Percentiles rank a stretch among this genome's conserved stretches.
These are phyloP conservation scores for Phylloscopus trochilus DNA, from an alignment of 2,113 vertebrate species.

Conservation along the genomic window DNA sequence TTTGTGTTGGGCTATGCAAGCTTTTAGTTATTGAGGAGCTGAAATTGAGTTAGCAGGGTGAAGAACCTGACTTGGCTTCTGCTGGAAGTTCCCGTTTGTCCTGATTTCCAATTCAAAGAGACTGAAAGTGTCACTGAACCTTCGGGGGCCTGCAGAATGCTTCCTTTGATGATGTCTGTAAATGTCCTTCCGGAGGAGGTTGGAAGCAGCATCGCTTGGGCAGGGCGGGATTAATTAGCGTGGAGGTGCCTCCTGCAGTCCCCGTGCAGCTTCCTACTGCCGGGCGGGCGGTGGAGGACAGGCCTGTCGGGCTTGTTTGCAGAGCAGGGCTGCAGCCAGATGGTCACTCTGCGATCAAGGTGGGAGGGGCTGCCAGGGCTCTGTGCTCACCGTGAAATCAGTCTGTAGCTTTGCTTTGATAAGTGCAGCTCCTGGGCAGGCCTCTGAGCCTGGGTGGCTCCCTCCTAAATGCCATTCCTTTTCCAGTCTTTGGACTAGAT, in stretches of 20 bases:
- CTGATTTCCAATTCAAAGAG: conserved; percentile 59
- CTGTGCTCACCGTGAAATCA: not conserved
- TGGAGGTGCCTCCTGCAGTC: conserved; percentile 7
- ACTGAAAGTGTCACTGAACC: conserved; percentile 39
- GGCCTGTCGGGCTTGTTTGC: conserved; percentile 3
- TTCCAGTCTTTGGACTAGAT: not conserved
- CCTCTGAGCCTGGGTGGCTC: not conserved
- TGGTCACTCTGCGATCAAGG: conserved; percentile 8
- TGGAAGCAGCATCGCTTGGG: not conserved
- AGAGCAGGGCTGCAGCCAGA: conserved; percentile 20
- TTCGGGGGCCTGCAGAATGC: not conserved
- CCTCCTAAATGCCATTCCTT: not conserved
- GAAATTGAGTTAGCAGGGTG: not conserved
- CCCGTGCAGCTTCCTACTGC: not conserved
- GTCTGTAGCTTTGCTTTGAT: conserved; percentile 8
- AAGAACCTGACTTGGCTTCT: not conserved
- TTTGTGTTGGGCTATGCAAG: not conserved
- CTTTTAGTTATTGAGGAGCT: not conserved
- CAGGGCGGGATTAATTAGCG: not conserved
- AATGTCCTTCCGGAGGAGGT: not conserved
- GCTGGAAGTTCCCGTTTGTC: conserved; percentile 43
- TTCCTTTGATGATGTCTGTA: conserved; percentile 48
- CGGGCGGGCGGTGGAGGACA: not conserved
- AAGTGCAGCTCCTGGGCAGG: not conserved
- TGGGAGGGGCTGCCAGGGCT: not conserved